Conservation (phyloP, 1,140 invertebrate genomes). For the Carcinoscorpius rotundicauda region DNA sequence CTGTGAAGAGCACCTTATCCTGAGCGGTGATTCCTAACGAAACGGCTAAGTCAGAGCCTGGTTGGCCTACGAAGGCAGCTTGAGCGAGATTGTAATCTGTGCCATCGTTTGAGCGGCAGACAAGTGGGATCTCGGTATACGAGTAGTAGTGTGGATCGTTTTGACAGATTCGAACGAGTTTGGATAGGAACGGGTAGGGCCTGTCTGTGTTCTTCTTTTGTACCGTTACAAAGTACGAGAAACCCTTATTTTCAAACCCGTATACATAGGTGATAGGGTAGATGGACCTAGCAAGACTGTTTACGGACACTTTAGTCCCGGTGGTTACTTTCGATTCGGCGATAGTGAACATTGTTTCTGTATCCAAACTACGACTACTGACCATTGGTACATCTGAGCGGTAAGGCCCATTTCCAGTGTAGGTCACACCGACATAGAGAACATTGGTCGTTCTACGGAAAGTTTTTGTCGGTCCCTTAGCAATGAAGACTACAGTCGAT, state of each 20-base stretch:
- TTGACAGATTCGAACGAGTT: constrained; percentile 88
- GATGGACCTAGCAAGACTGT: constrained; percentile 73
- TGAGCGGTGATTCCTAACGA: constrained; percentile 76
- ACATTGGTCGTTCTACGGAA: constrained; percentile 64
- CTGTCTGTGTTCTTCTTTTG: constrained; percentile 67
- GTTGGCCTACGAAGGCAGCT: constrained; percentile 83
- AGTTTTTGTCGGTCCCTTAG: constrained; percentile 57
- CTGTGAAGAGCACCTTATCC: constrained; percentile 88
- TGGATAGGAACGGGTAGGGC: constrained; percentile 69
- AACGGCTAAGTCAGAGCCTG: constrained; percentile 75
- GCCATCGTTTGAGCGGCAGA: constrained; percentile 65
- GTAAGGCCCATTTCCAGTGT: constrained; percentile 83
- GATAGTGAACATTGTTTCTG: constrained; percentile 75
- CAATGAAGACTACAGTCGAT: constrained; percentile 93
- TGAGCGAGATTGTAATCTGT: constrained; percentile 79
- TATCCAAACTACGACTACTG: constrained; percentile 76
- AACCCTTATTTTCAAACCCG: constrained; percentile 87
- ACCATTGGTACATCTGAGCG: constrained; percentile 88
- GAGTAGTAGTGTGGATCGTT: constrained; percentile 94
- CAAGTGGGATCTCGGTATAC: constrained; percentile 93
- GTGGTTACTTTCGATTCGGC: constrained; percentile 81
- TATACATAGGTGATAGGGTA: constrained; percentile 95
- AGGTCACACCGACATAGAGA: constrained; percentile 92
- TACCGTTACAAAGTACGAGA: constrained; percentile 93
- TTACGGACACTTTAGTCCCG: constrained; percentile 81